These are phyloP conservation scores for Austrofundulus limnaeus DNA, from an alignment of 2,113 vertebrate species.

Conservation along the genomic window DNA sequence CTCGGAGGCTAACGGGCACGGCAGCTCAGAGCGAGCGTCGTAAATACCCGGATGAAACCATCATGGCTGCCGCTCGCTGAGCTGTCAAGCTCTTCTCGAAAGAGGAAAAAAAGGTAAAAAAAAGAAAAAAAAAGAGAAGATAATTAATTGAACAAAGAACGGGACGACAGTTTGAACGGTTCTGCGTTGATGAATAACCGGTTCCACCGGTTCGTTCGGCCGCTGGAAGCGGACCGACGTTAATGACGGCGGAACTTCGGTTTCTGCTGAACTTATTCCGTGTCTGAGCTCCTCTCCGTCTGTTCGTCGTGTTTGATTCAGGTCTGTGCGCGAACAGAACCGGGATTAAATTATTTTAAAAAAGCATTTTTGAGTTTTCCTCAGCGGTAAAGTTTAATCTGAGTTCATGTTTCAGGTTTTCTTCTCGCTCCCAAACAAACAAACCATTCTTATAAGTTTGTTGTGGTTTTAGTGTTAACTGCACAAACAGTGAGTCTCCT, in stretches of 20 bases:
- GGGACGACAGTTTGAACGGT: constrained; percentile 17
- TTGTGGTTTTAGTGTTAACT: constrained; percentile 65
- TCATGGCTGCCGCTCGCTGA: constrained; percentile 79
- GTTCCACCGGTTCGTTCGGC: fast-evolving
- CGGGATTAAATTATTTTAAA: background rate
- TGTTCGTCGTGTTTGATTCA: too few species aligned
- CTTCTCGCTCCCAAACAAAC: constrained; percentile 1
- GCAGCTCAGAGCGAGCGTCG: constrained; percentile 63
- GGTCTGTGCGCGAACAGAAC: background rate
- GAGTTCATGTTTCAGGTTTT: constrained; percentile 13
- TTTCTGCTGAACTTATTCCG: constrained; percentile 62
- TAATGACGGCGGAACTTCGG: constrained; percentile 45
- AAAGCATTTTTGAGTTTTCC: background rate
- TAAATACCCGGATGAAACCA: constrained; percentile 77
- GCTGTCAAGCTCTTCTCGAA: constrained; percentile 77
- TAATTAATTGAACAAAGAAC: constrained; percentile 51
- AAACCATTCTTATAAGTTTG: constrained; percentile 68
- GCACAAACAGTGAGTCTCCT: too few species aligned
- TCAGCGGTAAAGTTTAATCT: too few species aligned
- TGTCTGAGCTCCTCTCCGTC: constrained; percentile 47
- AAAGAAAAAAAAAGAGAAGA: constrained; percentile 59
- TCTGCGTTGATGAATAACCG: background rate
- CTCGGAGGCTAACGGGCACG: constrained; percentile 68
- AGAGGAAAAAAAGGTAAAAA: constrained; percentile 61
- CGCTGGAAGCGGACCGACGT: background rate